A percentile compares a stretch with the other conserved stretches of the same genome.
Evolutionary conservation across 2,797 vertebrate genomes (phyloP).

Genomic region (Microctenopoma stevenorrisi): DNA sequence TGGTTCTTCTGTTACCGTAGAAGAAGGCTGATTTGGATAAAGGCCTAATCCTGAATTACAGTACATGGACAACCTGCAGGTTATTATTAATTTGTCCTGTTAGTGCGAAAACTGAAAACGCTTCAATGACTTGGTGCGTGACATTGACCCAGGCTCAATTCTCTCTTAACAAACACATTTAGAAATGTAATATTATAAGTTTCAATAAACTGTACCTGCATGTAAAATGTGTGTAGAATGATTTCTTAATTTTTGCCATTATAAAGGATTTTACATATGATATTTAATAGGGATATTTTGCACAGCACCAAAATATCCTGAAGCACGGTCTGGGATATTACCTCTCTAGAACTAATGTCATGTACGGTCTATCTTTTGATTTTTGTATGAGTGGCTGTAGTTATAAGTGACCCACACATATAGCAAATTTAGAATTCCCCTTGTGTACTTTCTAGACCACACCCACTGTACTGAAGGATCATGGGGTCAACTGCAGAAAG

Average conservation of each 20-base stretch:
- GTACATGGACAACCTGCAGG: neutral
- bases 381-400: constrained; percentile 15
- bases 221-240: neutral
- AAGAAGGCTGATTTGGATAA: constrained; percentile 33
- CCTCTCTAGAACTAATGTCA: constrained; percentile 12
- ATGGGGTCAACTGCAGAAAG: constrained; percentile 12
- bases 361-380: constrained; percentile 20
- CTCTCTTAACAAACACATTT: neutral
- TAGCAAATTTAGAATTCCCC: constrained; percentile 25
- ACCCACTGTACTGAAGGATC: constrained; percentile 4
- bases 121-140: neutral
- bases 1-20: constrained; percentile 65
- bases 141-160: neutral
- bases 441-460: constrained; percentile 17
- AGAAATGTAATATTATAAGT: neutral
- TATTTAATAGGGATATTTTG: constrained; percentile 1
- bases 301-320: constrained; percentile 29
- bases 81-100: constrained; percentile 9
- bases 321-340: constrained; percentile 30
- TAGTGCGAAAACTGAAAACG: constrained; percentile 3
- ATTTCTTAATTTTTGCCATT: constrained; percentile 7
- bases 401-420: constrained; percentile 28
- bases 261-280: neutral
- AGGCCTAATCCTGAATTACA: constrained; percentile 8
- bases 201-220: neutral